phyloP scores from a whole-genome alignment of 1,140 invertebrate species.

The Papilio glaucus region DNA sequence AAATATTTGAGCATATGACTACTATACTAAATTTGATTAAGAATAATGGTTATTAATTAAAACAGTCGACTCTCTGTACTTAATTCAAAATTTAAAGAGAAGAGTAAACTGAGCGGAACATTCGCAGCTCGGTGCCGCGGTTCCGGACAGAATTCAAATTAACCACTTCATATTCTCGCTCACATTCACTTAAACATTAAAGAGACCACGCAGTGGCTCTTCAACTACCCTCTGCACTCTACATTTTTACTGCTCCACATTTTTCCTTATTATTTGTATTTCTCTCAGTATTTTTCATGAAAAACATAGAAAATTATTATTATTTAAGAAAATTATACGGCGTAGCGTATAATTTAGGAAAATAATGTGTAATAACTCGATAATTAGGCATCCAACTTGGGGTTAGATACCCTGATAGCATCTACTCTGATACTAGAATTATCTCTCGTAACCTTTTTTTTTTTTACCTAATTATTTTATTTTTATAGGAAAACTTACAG shows the following conservation, averaged over 20 bases:
- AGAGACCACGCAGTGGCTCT: conserved; percentile 23
- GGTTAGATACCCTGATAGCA: neutral
- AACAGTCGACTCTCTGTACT: conserved; percentile 2
- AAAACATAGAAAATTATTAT: conserved; percentile 4
- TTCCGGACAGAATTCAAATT: conserved; percentile 66
- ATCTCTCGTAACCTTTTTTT: too few species aligned
- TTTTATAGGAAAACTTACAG: too few species aligned
- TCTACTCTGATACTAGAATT: too few species aligned
- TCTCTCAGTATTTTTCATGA: conserved; percentile 13
- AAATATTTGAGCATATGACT: neutral
- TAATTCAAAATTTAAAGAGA: conserved; percentile 21
- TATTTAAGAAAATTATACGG: neutral
- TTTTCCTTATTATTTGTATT: conserved; percentile 20
- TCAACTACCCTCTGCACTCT: conserved; percentile 24
- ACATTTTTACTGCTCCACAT: conserved; percentile 21
- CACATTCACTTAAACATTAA: conserved; percentile 57
- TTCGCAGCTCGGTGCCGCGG: conserved; percentile 35
- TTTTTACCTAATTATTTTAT: too few species aligned
- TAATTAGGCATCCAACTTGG: neutral
- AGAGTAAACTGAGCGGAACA: conserved; percentile 43
- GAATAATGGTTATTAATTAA: conserved; percentile 21
- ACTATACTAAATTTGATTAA: neutral
- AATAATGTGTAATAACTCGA: neutral
- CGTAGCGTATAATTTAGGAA: neutral
- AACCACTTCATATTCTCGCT: conserved; percentile 65